phyloP scores from a whole-genome alignment of 2,888 invertebrate species.

The Cephus runcator region DNA sequence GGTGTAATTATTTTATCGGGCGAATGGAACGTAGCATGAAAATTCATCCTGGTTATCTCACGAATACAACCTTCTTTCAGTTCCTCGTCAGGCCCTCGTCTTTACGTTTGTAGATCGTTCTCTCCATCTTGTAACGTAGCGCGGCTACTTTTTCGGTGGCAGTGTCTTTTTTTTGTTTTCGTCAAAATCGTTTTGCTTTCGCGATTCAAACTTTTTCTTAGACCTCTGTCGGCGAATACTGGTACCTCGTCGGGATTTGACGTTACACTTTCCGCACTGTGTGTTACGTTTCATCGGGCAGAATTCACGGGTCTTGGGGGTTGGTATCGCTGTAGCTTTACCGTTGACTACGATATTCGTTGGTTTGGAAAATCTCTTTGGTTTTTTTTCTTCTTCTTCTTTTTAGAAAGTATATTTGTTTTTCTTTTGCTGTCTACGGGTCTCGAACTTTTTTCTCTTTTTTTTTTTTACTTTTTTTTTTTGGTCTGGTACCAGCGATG shows the following conservation, averaged over 20 bases:
- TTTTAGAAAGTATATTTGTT: background rate
- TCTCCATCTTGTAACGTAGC: background rate
- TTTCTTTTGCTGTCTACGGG: background rate
- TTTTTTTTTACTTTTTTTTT: too few species aligned
- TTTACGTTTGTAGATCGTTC: background rate
- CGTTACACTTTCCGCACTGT: too few species aligned
- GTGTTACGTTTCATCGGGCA: too few species aligned
- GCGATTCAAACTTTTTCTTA: background rate
- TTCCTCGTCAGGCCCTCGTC: background rate
- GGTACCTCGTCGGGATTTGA: background rate
- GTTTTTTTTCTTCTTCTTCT: too few species aligned
- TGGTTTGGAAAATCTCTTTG: too few species aligned
- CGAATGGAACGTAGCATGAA: constrained; percentile 32
- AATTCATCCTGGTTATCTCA: constrained; percentile 10
- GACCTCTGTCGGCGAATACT: background rate
- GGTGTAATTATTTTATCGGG: constrained; percentile 58
- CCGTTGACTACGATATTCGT: too few species aligned
- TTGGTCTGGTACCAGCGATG: too few species aligned
- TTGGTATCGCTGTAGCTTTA: too few species aligned
- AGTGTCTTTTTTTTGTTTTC: background rate
- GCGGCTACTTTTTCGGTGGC: background rate
- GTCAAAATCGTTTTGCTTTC: background rate
- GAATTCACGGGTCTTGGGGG: too few species aligned
- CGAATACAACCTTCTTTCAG: background rate
- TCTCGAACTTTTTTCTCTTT: background rate